A percentile compares a stretch with the other conserved stretches of the same genome.
These are phyloP conservation scores for Graphium colonna DNA, from an alignment of 2,888 invertebrate genomes.

Conservation along the genomic window DNA sequence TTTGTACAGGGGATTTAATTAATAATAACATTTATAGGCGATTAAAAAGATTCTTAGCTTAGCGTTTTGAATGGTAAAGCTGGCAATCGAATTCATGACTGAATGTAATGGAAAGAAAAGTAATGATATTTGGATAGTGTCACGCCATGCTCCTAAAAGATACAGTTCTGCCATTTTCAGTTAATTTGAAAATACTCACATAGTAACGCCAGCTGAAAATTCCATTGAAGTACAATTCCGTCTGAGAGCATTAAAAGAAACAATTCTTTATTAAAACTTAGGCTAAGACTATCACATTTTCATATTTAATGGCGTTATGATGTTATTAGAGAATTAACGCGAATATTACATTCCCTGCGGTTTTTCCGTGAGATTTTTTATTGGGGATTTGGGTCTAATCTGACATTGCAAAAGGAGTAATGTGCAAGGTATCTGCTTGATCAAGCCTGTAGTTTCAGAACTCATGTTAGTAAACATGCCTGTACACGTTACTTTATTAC, in stretches of 20 bases:
- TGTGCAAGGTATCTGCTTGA: too few species aligned
- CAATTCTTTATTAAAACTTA: conserved; percentile 35
- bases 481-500: too few species aligned
- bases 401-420: too few species aligned
- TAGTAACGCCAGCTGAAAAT: conserved; percentile 73
- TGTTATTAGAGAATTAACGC: too few species aligned
- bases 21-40: conserved; percentile 14
- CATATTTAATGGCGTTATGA: too few species aligned
- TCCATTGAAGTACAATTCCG: conserved; percentile 73
- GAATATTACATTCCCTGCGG: too few species aligned
- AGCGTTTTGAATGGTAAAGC: neutral
- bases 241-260: conserved; percentile 63
- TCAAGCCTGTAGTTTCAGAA: too few species aligned
- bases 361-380: too few species aligned
- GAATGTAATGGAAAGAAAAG: neutral
- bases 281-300: too few species aligned
- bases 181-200: conserved; percentile 52
- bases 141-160: neutral
- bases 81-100: neutral
- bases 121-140: neutral
- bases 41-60: neutral
- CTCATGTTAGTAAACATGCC: too few species aligned
- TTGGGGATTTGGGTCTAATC: too few species aligned
- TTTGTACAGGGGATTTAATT: conserved; percentile 29
- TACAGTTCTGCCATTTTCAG: neutral